Evolutionary conservation across 2,888 invertebrate genomes (phyloP), one percentile per base, ranked within the genome.

Genomic region (Drosophila austrosaltans): DNA sequence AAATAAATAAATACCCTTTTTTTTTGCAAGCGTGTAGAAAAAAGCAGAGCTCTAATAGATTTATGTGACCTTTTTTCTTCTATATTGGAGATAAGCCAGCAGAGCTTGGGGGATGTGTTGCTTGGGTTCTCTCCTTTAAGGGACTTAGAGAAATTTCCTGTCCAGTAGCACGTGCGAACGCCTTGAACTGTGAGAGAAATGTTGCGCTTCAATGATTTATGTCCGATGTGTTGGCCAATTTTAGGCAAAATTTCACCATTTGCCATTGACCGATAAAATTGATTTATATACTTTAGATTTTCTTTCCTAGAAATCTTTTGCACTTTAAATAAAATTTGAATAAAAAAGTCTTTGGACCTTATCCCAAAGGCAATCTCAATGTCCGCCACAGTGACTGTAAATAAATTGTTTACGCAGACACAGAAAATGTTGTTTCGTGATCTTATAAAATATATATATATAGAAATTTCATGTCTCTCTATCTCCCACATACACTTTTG

Each of bases 131-230:
- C 42, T 20, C n/a, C 36, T 10, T 20, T 42, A 22, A 10, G 48
- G 48, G 48, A 22, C 48, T 22, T 22, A 3, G 22, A 22, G 22
- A 48, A 25, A 25, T 48, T 48, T 4, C 2, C 5, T 48, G 8
- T 22, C 7, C 4, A 2, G 28, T 12, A 63, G 64, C 87, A 87
- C 80, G 80, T 82, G 65, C 53, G 32, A 6, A 8, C 53, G 22
- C 63, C 69, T 74, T 30, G 69, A 62, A 74, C 75, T 74, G 69
- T 72, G 75, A 75, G 75, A 73, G 61, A 69, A 74, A 69, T 75
- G 77, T 68, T 69, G 61, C 79, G 25, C 60, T 48, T 30, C 53
- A 20, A 36, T 82, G 88, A 82, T 82, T 82, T 89, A 87, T 89
- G 86, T 54, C 22, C 8, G 22, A 57, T 36, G 22, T 22, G 48